Base-by-base conservation (phyloP, 37 sponge, comb jelly and placozoan genomes). In the Aphrocallistes beatrix region DNA sequence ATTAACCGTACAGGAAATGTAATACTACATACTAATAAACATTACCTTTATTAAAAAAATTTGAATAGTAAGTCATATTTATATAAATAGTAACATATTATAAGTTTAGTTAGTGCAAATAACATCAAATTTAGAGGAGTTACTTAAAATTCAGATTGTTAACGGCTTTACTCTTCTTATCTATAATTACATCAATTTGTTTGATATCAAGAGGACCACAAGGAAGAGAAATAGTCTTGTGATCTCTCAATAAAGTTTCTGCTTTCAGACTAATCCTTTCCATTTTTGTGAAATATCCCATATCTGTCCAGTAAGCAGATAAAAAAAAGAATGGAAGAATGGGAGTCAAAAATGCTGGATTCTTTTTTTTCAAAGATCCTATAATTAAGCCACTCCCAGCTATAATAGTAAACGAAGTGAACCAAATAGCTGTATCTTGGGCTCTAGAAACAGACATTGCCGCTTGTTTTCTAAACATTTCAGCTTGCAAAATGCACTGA, bases 381-480 rank as follows among this genome's bases (percentile, higher is more conserved):
- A 30, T 30, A 60, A 28, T 19, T 6, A 28, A 8, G 34, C 75
- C 75, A 60, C 10, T 3, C n/a, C 28, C 21, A 19, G 34, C 32
- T 25, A 21, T 32, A 1, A 60, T 8, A 3, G 75, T 60, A 30
- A 60, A 60, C 10, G 28, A 25, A 28, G 28, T 30, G 34, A 60
- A 60, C 75, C 75, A 60, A 8, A 60, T 21, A 60, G 75, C 21
- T 60, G 21, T 13, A 60, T 60, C 75, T 28, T 60, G 75, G 25
- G 75, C 75, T 13, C 75, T 60, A 28, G 75, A 19, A 60, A 60
- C 75, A 19, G 28, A 19, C 34, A 60, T 60, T 25, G 75, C 75
- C 8, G 75, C 75, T 60, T 60, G 75, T 60, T 60, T 60, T 60
- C 75, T 21, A 60, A 60, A 60, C 75, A 60, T 60, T 28, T 60